Evolutionary conservation across 2,113 vertebrate species (phyloP), one percentile per base, ranked within the genome.

Genomic region (Kryptolebias marmoratus): DNA sequence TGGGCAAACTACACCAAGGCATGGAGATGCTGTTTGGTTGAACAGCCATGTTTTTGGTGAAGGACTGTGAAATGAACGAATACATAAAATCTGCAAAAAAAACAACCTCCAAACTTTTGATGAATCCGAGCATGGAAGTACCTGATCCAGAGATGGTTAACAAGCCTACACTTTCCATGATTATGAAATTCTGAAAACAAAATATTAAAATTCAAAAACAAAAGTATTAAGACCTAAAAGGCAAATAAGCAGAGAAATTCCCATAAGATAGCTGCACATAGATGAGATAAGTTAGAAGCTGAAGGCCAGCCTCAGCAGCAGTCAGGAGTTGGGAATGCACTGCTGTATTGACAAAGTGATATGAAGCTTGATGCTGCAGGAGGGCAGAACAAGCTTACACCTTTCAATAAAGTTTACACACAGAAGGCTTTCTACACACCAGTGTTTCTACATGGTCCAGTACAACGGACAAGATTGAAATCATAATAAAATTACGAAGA

Each of bases 341-440:
- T 2, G 63, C 68, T 42, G 16, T 78, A 82, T 69, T 82, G 81
- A 82, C 68, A 73, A 72, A 79, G 42, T 83, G 76, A 79, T 77
- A 62, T 55, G 42, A 75, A 77, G 31, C 10, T 28, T 59, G 44
- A 65, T 70, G 42, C 53, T 32, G 72, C 30, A 69, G 45, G 47
- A 73, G 16, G 14, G 11, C 30, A 45, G 44, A 62, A 44, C 44
- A 76, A 64, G 18, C 49, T 32, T n/a, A 68, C 15, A 49, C 18
- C 53, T 71, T 64, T 64, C 13, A 75, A 22, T 59, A 44, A 27
- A 63, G 68, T 75, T 82, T 53, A 75, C 42, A 12, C 52, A 28
- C 5, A 3, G 31, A 58, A 67, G 52, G 22, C 57, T 44, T 30
- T 50, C 28, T 39, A 70, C 39, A 75, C 49, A 49, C n/a, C 30